Percentiles rank a stretch among this genome's conserved stretches.
Conservation (phyloP, 2,888 invertebrate species). For the Autographa gamma region DNA sequence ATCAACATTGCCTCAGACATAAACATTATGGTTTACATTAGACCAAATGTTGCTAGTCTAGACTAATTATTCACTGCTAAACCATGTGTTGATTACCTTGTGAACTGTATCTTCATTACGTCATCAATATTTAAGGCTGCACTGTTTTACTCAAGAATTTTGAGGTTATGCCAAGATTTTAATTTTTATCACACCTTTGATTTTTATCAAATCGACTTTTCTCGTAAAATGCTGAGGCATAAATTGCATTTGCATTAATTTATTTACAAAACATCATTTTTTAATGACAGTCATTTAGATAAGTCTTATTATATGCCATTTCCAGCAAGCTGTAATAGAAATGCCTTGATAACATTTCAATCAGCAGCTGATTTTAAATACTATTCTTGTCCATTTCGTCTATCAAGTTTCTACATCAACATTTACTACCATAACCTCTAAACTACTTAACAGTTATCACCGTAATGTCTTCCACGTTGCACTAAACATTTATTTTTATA, state of each 20-base stretch:
- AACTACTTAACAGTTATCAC: constrained; percentile 13
- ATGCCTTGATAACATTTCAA: neutral
- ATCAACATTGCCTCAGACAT: constrained; percentile 54
- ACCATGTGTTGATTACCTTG: constrained; percentile 44
- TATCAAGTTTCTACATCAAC: neutral
- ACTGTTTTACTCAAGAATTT: constrained; percentile 15
- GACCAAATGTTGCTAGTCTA: constrained; percentile 60
- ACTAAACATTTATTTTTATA: constrained; percentile 39
- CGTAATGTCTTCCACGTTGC: constrained; percentile 30
- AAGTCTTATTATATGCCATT: too few relatives aligned
- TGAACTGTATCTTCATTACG: constrained; percentile 27
- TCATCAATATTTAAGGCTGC: constrained; percentile 18
- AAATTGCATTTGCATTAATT: too few relatives aligned
- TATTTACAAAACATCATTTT: too few relatives aligned
- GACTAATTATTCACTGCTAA: constrained; percentile 58
- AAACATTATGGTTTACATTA: constrained; percentile 59
- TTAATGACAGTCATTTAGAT: too few relatives aligned
- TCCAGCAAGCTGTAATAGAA: too few relatives aligned
- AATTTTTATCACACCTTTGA: neutral
- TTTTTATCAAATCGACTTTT: too few relatives aligned
- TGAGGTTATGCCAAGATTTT: constrained; percentile 1
- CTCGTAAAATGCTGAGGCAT: too few relatives aligned
- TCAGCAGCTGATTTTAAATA: neutral
- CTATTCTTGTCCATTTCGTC: neutral
- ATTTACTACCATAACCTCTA: neutral